Evolutionary conservation across 35 echinoderm and acorn worm genomes (phyloP).

Genomic region (Eucidaris tribuloides): DNA sequence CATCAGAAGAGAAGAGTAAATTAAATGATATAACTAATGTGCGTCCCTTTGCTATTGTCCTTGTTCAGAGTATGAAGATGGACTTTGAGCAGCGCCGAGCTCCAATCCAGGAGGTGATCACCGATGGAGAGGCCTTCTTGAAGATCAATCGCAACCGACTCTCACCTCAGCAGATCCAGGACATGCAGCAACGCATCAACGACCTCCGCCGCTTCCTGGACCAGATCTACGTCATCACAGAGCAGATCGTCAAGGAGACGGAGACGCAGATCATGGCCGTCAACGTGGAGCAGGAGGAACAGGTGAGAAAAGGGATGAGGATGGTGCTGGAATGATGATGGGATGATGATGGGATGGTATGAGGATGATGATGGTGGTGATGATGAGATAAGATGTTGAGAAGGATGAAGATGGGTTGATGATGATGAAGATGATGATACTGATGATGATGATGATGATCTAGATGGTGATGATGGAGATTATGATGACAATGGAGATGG

Average conservation of each 20-base stretch:
- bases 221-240: constrained; percentile 63
- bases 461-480: background rate
- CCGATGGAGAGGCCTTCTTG: constrained; percentile 77
- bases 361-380: background rate
- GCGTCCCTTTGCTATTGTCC: no score
- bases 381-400: background rate
- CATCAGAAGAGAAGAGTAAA: no score
- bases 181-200: constrained; percentile 73
- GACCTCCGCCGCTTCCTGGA: constrained; percentile 68
- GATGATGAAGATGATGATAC: no score
- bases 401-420: no score
- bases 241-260: constrained; percentile 72
- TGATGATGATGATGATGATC: no score
- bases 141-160: constrained; percentile 73
- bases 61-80: constrained; percentile 45
- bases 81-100: constrained; percentile 48
- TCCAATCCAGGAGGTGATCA: constrained; percentile 77
- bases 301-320: constrained; percentile 32
- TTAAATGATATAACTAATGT: no score
- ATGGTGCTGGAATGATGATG: background rate
- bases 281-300: constrained; percentile 54
- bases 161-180: constrained; percentile 61
- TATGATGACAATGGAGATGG: background rate
- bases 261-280: constrained; percentile 64
- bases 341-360: no score